Evolutionary conservation across 2,797 vertebrate species (phyloP).

Genomic region (Microtus californicus): DNA sequence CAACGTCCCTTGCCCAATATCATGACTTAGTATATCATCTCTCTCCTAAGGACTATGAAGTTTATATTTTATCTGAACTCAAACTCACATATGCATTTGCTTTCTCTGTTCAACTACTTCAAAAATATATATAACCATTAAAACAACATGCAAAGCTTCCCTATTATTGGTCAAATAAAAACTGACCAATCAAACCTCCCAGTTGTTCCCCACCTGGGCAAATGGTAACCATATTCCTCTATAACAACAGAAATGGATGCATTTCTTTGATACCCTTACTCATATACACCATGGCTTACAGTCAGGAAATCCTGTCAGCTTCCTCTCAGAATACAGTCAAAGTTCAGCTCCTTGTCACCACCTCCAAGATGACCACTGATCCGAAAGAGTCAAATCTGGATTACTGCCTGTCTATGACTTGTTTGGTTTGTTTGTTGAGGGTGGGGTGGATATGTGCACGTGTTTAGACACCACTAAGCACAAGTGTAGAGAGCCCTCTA

Average conservation of each 20-base stretch:
- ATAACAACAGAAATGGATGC: background rate
- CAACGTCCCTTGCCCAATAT: background rate
- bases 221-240: background rate
- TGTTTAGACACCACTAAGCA: too few relatives aligned
- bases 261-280: background rate
- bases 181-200: background rate
- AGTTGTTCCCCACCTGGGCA: background rate
- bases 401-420: background rate
- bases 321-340: background rate
- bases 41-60: background rate
- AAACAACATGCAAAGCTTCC: background rate
- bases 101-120: background rate
- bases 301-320: background rate
- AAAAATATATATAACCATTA: background rate
- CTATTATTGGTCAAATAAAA: background rate
- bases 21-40: background rate
- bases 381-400: background rate
- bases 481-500: background rate
- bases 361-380: background rate
- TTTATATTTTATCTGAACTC: background rate
- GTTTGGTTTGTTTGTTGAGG: background rate
- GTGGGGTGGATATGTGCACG: background rate
- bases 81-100: background rate
- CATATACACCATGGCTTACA: background rate
- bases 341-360: background rate